These are phyloP conservation scores for Microtus montanus DNA, from an alignment of 2,113 vertebrate genomes.

Conservation along the genomic window DNA sequence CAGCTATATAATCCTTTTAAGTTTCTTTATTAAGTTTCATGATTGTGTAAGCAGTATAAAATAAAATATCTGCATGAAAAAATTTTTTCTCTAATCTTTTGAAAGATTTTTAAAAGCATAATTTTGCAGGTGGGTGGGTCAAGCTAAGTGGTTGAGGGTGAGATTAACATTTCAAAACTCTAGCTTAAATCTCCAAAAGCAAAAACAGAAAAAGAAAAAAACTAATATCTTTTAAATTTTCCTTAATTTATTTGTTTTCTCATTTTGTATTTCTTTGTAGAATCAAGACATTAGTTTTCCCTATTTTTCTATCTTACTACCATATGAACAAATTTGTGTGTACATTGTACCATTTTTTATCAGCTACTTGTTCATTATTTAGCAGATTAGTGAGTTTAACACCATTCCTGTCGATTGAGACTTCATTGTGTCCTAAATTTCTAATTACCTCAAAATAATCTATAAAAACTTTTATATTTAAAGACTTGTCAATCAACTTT, in stretches of 20 bases:
- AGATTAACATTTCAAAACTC: background rate
- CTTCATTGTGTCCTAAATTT: background rate
- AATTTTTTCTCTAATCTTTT: background rate
- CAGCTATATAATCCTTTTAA: background rate
- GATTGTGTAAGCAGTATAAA: background rate
- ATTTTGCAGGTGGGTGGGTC: background rate
- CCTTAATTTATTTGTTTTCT: background rate
- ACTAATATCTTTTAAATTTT: background rate
- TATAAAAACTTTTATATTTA: background rate
- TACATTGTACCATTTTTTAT: background rate
- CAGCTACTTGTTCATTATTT: background rate
- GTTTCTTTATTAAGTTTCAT: background rate
- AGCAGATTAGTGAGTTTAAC: background rate
- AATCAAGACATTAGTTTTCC: background rate
- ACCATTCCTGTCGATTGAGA: no score
- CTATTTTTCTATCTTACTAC: background rate
- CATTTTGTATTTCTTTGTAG: background rate
- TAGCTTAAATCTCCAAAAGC: background rate
- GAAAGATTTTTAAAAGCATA: background rate
- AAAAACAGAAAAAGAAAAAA: background rate
- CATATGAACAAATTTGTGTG: background rate
- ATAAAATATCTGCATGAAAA: background rate
- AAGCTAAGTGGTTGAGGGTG: background rate
- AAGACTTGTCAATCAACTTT: background rate
- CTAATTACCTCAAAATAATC: background rate